Evolutionary conservation across 1,140 invertebrate genomes (phyloP), one percentile per base, ranked within the genome.

Genomic region (Panonychus citri): DNA sequence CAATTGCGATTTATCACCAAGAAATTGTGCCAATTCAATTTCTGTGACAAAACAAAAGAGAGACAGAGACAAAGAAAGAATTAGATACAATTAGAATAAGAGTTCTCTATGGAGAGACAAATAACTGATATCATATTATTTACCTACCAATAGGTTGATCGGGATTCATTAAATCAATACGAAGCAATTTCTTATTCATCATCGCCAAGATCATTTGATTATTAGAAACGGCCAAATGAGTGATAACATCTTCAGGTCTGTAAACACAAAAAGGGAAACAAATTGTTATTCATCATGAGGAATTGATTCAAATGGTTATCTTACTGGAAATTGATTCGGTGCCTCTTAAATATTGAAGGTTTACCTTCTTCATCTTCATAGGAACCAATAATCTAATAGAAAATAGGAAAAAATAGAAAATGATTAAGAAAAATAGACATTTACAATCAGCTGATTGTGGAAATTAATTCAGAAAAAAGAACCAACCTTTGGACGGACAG

Each of bases 121-220:
- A n/a, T n/a, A n/a, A n/a, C n/a, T n/a, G n/a, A n/a, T n/a, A n/a
- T 28, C 7, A 24, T 30, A 28, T 19, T n/a, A 51, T 40, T 8
- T 30, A 42, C 15, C 1, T 52, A 51, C 26, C 25, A 17, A 56
- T 56, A 25, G 3, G 50, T 24, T 40, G 51, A 57, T 85, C 80
- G 62, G 78, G 75, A 57, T 81, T 75, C 60, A 80, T 79, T 59
- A 91, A 71, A 70, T 91, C 82, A 58, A 91, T 81, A 43, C 85
- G 71, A 51, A 89, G 75, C 3, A 91, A 64, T 53, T 79, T 76
- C 64, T 82, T 81, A 66, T 86, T 86, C 25, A 78, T 77, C 79
- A 93, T 82, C 1, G 82, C 79, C 55, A 91, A 76, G 0, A 86
- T 78, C 40, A 93, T 72, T 64, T 79, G 79, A 65, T 88, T 85